Evolutionary conservation across 1,140 invertebrate species (phyloP).

Genomic region (Dendroctonus valens): DNA sequence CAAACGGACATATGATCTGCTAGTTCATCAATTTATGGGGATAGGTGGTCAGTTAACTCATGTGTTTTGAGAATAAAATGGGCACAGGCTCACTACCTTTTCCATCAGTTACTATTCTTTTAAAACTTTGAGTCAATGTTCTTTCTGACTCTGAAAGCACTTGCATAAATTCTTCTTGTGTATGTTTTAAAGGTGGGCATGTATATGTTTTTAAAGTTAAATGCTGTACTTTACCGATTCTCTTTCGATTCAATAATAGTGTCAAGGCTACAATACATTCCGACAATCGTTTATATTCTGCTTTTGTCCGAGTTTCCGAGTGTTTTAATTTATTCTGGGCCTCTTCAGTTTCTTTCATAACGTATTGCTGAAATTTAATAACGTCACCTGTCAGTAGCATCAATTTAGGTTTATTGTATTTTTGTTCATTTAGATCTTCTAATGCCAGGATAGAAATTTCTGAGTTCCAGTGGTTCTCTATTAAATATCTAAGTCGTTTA

Average conservation of each 20-base stretch:
- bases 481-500: conserved; percentile 35
- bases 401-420: conserved; percentile 34
- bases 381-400: conserved; percentile 32
- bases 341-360: conserved; percentile 22
- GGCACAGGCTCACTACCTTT: conserved; percentile 35
- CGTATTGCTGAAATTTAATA: conserved; percentile 33
- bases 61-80: conserved; percentile 31
- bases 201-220: conserved; percentile 22
- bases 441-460: conserved; percentile 37
- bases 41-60: conserved; percentile 19
- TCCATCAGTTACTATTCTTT: conserved; percentile 29
- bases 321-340: conserved; percentile 15
- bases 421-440: conserved; percentile 37
- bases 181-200: background rate
- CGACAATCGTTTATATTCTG: conserved; percentile 13
- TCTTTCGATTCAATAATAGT: conserved; percentile 33
- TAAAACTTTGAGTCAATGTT: conserved; percentile 30
- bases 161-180: conserved; percentile 31
- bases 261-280: conserved; percentile 30
- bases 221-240: conserved; percentile 31
- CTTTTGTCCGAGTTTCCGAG: conserved; percentile 11
- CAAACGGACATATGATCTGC: no score
- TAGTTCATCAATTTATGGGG: no score
- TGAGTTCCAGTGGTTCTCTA: conserved; percentile 33
- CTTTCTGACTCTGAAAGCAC: conserved; percentile 20